Base-by-base conservation (phyloP, 2,113 vertebrate genomes). In the Pteropus alecto region DNA sequence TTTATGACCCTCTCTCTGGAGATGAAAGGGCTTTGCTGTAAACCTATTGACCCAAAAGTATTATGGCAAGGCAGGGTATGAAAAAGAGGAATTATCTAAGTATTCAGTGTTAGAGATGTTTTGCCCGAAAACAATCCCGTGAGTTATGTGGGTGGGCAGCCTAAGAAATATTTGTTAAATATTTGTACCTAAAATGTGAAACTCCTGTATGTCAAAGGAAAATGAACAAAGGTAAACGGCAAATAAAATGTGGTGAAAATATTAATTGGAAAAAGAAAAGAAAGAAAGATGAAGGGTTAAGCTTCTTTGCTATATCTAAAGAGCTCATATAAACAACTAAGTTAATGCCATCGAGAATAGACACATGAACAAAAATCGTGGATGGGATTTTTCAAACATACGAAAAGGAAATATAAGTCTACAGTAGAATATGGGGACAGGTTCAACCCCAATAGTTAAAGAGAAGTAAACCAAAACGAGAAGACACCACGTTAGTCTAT, bases 21-120 rank as follows among this genome's bases (percentile, higher is more conserved):
- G 38, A 95, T 90, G 74, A 93, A 97, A 97, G 43, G 56, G 4
- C 43, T 83, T 54, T 51, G 11, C 38, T 60, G 11, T 65, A 68
- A 78, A 81, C 63, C 90, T 60, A 35, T 9, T 41, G 92, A 90
- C 85, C 73, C 74, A 11, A 24, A 73, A 86, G 92, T 22, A 46
- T 12, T 68, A 35, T 33, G 87, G 77, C 22, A 24, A n/a, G 24
- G 24, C 48, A 22, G 76, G 51, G 70, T 68, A 26, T 70, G 43
- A 48, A 87, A 76, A 60, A 13, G 19, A 87, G 67, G 26, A 82
- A 78, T 63, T 60, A 56, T 18, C 65, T 63, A n/a, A 71, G 86
- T 19, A 38, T 35, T 70, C 43, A 22, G 58, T 8, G 77, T n/a
- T 22, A 74, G 67, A 88, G 60, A 56, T 28, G 22, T 58, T 26